phyloP scores from a whole-genome alignment of 2,888 invertebrate species.

The Scotopteryx bipunctaria region DNA sequence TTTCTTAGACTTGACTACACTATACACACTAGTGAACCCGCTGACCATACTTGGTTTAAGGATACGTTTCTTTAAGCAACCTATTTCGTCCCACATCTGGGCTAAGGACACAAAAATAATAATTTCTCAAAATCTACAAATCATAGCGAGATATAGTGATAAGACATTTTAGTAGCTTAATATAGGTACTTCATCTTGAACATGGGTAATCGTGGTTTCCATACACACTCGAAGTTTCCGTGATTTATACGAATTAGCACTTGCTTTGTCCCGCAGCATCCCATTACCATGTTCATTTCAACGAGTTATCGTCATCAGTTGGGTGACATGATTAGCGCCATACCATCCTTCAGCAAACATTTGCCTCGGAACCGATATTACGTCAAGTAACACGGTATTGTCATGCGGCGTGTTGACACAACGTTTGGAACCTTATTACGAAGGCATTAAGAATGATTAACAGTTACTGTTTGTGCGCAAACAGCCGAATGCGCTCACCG shows the following conservation, averaged over 20 bases:
- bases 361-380: slow-evolving; percentile 53
- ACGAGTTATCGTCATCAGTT: slow-evolving; percentile 46
- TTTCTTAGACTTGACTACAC: too few species aligned
- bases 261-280: slow-evolving; percentile 25
- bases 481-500: slow-evolving; percentile 52
- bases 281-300: slow-evolving; percentile 41
- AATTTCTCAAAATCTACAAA: too few species aligned
- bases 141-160: too few species aligned
- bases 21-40: too few species aligned
- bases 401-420: slow-evolving; percentile 35
- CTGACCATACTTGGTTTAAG: too few species aligned
- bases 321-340: slow-evolving; percentile 53
- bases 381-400: slow-evolving; percentile 58
- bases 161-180: too few species aligned
- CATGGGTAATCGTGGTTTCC: too few species aligned
- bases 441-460: slow-evolving; percentile 33
- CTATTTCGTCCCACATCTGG: too few species aligned
- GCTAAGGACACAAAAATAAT: too few species aligned
- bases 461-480: slow-evolving; percentile 42
- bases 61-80: too few species aligned
- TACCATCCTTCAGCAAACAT: slow-evolving; percentile 46
- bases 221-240: too few species aligned
- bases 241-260: slow-evolving; percentile 14
- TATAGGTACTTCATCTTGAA: too few species aligned
- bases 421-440: slow-evolving; percentile 39